Evolutionary conservation across 2,888 invertebrate genomes (phyloP).

Genomic region (Clistopyga incitator): DNA sequence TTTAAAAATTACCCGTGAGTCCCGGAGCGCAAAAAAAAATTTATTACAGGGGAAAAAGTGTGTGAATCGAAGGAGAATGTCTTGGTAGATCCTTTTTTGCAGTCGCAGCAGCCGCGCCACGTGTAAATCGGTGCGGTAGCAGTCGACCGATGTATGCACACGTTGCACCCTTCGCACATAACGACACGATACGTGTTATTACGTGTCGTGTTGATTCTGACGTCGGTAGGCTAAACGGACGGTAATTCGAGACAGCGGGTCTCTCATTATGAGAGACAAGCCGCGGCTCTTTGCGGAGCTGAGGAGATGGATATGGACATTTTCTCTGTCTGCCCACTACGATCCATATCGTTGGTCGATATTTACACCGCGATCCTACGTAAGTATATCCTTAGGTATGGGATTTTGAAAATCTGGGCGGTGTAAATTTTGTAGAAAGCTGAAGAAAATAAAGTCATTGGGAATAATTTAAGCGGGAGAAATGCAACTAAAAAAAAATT

Average conservation of each 20-base stretch:
- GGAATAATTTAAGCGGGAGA: too few species aligned
- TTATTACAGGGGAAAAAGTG: too few species aligned
- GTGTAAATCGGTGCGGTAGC: constrained; percentile 9
- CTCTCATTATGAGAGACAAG: constrained; percentile 48
- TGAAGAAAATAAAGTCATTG: too few species aligned
- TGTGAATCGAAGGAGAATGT: too few species aligned
- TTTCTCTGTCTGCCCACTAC: neutral
- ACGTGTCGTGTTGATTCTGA: constrained; percentile 47
- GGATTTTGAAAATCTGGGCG: too few species aligned
- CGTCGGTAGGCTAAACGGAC: constrained; percentile 38
- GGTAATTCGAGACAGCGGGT: constrained; percentile 45
- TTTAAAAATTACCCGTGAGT: too few species aligned
- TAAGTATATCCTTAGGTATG: neutral
- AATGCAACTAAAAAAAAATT: too few species aligned
- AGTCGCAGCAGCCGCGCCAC: constrained; percentile 30
- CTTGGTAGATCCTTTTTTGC: constrained; percentile 16
- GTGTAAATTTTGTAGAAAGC: neutral
- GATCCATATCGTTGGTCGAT: neutral
- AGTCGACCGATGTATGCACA: constrained; percentile 8
- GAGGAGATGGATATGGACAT: constrained; percentile 15
- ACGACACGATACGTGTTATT: constrained; percentile 55
- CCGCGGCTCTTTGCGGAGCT: neutral
- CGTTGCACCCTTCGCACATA: constrained; percentile 28
- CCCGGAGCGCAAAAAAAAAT: too few species aligned
- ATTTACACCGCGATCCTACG: neutral